These are phyloP conservation scores for Ellobius talpinus DNA, from an alignment of 2,113 vertebrate species.

Conservation along the genomic window DNA sequence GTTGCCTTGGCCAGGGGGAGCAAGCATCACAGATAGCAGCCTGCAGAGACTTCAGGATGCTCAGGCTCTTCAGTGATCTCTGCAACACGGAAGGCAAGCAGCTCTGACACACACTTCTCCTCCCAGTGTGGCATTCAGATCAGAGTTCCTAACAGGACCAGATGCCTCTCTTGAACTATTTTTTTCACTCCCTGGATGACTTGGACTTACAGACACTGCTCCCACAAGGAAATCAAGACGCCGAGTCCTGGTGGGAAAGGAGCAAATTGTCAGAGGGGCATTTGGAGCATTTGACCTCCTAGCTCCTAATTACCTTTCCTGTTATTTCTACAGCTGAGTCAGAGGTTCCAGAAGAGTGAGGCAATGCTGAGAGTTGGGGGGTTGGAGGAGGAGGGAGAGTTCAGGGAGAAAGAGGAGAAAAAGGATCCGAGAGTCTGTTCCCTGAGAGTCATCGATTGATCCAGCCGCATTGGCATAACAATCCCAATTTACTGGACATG, in stretches of 20 bases:
- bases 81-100: not conserved
- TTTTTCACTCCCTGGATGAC: not conserved
- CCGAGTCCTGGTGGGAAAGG: slow-evolving; percentile 68
- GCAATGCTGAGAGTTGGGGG: slow-evolving; percentile 23
- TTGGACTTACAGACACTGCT: not conserved
- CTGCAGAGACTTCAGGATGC: not conserved
- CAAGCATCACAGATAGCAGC: not conserved
- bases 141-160: not conserved
- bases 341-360: slow-evolving; percentile 75
- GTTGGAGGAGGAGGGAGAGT: not conserved
- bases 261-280: slow-evolving; percentile 37
- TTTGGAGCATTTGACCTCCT: slow-evolving; percentile 67
- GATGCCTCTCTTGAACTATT: not conserved
- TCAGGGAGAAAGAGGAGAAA: not conserved
- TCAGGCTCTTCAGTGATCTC: not conserved
- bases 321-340: slow-evolving; percentile 78
- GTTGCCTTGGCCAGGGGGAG: rapidly evolving
- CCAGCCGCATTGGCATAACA: slow-evolving; percentile 60
- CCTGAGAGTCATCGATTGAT: slow-evolving; percentile 69
- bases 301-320: slow-evolving; percentile 70
- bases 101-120: not conserved
- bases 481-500: slow-evolving; percentile 76
- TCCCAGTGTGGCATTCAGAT: not conserved
- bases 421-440: not conserved
- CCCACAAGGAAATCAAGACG: slow-evolving; percentile 15